These are phyloP conservation scores for Lacerta bilineata DNA, from an alignment of 2,797 vertebrate species.

Conservation along the genomic window DNA sequence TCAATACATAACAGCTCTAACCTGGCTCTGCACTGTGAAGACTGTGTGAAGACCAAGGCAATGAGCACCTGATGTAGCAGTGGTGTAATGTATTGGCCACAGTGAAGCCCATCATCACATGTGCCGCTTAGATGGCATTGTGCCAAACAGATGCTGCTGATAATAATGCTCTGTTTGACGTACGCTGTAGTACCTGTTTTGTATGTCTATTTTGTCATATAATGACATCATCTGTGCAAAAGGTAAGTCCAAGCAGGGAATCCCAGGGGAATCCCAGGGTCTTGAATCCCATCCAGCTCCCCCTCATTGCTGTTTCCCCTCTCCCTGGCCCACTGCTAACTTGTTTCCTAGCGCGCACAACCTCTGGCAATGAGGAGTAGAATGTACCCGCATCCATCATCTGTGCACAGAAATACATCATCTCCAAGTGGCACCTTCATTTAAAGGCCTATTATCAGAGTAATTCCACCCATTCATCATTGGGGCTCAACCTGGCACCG, in stretches of 20 bases:
- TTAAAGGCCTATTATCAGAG: conserved; percentile 61
- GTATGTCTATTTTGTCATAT: background rate
- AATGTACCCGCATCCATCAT: conserved; percentile 59
- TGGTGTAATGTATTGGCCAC: too few relatives aligned
- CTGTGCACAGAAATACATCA: conserved; percentile 19
- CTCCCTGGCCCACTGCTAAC: background rate
- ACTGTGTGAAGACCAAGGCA: background rate
- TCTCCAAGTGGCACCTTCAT: conserved; percentile 61
- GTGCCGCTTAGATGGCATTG: background rate
- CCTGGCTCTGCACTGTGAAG: background rate
- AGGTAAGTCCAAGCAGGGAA: background rate
- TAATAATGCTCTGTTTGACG: background rate
- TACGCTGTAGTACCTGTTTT: background rate
- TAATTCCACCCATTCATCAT: conserved; percentile 65
- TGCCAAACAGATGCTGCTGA: background rate
- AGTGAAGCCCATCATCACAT: background rate
- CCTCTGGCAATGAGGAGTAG: conserved; percentile 29
- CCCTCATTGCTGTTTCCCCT: background rate
- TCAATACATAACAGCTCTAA: background rate
- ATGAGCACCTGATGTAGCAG: too few relatives aligned
- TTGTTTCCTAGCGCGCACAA: background rate
- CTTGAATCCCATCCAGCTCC: background rate
- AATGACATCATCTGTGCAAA: rapidly evolving
- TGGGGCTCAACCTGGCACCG: background rate
- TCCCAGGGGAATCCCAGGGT: background rate